Conservation (phyloP, 2,888 invertebrate species). For the Augochlorella aurata region DNA sequence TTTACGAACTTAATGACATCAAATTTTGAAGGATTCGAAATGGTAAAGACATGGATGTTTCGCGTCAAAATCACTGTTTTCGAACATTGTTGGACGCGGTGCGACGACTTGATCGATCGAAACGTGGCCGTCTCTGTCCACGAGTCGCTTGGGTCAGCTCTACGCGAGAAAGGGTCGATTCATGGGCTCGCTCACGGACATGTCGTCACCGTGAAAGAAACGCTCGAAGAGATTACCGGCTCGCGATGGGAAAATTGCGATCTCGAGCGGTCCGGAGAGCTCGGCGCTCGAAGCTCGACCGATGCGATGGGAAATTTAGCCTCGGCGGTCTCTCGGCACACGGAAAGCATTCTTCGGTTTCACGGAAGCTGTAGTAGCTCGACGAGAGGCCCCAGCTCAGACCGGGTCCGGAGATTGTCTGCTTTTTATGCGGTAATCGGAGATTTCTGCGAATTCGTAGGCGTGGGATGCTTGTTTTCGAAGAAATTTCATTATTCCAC, state of each 20-base stretch:
- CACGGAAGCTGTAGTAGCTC: not conserved
- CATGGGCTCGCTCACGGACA: conserved; percentile 5
- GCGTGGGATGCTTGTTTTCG: not conserved
- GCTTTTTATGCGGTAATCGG: not conserved
- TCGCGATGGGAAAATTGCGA: conserved; percentile 16
- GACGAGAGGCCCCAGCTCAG: not conserved
- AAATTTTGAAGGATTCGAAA: too few species aligned
- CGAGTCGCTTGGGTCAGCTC: conserved; percentile 19
- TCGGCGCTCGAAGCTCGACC: not conserved
- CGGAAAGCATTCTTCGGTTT: conserved; percentile 3
- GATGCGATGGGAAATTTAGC: conserved; percentile 5
- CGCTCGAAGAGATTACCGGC: not conserved
- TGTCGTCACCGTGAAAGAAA: conserved; percentile 6
- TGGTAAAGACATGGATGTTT: too few species aligned
- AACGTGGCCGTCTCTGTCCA: conserved; percentile 46
- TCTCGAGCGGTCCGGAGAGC: not conserved
- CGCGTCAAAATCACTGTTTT: too few species aligned
- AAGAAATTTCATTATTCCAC: not conserved
- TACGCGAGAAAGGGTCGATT: conserved; percentile 30
- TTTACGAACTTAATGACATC: too few species aligned
- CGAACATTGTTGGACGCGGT: not conserved
- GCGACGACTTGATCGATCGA: conserved; percentile 60
- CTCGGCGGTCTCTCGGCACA: not conserved
- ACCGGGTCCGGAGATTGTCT: conserved; percentile 3
- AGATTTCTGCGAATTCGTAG: conserved; percentile 3